Evolutionary conservation across 2,113 vertebrate genomes (phyloP).

Genomic region (Cinclus mexicanus): DNA sequence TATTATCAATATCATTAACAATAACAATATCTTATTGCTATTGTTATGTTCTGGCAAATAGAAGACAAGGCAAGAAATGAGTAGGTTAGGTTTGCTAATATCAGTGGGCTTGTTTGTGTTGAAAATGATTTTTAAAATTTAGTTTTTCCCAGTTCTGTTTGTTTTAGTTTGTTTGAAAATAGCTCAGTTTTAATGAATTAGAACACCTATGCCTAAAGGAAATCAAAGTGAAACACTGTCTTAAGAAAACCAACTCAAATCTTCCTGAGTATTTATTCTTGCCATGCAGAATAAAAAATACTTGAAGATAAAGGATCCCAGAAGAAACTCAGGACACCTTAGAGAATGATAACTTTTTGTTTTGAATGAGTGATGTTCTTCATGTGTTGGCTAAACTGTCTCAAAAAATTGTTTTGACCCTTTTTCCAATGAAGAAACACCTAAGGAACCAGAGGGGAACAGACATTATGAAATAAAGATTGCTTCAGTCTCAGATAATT

Average conservation of each 20-base stretch:
- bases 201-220: slow-evolving; percentile 6
- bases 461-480: neutral
- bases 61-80: neutral
- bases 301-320: neutral
- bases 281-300: neutral
- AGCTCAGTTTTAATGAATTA: neutral
- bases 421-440: neutral
- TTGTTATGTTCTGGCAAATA: neutral
- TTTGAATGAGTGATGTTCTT: neutral
- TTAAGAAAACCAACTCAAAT: neutral
- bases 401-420: neutral
- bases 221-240: neutral
- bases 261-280: neutral
- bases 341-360: neutral
- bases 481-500: neutral
- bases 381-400: neutral
- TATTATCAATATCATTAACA: no score
- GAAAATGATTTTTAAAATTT: neutral
- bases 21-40: no score
- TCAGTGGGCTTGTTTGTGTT: neutral
- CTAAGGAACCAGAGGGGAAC: neutral
- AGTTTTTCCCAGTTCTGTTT: neutral
- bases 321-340: neutral
- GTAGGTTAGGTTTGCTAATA: neutral
- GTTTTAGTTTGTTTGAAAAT: neutral